Evolutionary conservation across 2,797 vertebrate species (phyloP).

Genomic region (Channa striata): DNA sequence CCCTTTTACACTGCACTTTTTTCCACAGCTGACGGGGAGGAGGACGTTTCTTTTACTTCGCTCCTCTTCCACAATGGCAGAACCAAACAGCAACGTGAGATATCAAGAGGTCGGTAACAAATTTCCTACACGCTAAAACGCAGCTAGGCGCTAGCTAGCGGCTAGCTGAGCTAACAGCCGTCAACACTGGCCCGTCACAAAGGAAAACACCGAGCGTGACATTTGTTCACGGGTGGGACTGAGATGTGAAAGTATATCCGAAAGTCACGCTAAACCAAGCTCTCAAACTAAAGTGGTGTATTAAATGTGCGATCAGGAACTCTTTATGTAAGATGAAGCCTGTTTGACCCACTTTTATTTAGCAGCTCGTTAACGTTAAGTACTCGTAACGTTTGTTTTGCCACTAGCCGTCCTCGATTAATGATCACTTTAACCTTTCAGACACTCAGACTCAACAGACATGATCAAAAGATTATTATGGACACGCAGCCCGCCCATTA

Average conservation of each 20-base stretch:
- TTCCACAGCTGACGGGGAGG: slow-evolving; percentile 3
- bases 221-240: slow-evolving; percentile 37
- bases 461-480: background rate
- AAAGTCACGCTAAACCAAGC: too few species aligned
- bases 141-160: slow-evolving; percentile 46
- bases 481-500: background rate
- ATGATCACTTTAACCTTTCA: background rate
- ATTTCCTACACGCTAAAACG: slow-evolving; percentile 1
- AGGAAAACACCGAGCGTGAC: slow-evolving; percentile 34
- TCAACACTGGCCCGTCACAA: slow-evolving; percentile 47
- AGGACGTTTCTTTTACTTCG: slow-evolving; percentile 18
- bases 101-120: slow-evolving; percentile 80
- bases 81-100: slow-evolving; percentile 79
- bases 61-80: slow-evolving; percentile 73
- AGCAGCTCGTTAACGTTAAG: background rate
- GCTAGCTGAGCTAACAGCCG: slow-evolving; percentile 21
- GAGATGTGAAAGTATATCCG: fast-evolving
- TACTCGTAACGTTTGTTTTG: slow-evolving; percentile 4
- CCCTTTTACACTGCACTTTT: background rate
- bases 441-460: background rate
- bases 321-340: background rate
- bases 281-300: background rate
- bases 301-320: fast-evolving
- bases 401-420: background rate
- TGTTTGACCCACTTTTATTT: slow-evolving; percentile 2